phyloP scores from a whole-genome alignment of 2,113 vertebrate species.

The Pollachius pollachius region DNA sequence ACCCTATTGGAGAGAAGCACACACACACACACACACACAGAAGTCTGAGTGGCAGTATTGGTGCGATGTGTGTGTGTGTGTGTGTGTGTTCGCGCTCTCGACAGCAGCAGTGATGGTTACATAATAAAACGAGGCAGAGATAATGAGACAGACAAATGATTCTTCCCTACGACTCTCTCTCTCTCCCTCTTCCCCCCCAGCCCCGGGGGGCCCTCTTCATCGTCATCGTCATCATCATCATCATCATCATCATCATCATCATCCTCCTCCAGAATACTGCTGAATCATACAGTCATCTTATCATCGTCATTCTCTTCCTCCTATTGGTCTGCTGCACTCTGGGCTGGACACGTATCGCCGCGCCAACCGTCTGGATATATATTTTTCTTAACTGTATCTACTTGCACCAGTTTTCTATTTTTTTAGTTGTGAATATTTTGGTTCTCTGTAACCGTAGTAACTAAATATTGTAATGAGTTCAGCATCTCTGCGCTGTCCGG shows the following conservation, averaged over 20 bases:
- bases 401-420: no score
- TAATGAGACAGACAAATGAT: conserved; percentile 64
- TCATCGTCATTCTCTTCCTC: no score
- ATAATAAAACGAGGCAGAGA: conserved; percentile 62
- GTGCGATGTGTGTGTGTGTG: not conserved
- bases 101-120: conserved; percentile 37
- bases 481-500: no score
- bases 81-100: not conserved
- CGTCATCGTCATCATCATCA: conserved; percentile 50
- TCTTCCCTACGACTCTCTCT: conserved; percentile 17
- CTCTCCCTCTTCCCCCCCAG: conserved; percentile 13
- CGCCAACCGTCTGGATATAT: no score
- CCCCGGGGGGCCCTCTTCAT: conserved; percentile 32
- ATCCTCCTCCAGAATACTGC: conserved; percentile 43
- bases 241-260: conserved; percentile 2
- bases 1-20: conserved; percentile 8
- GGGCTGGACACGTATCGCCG: no score
- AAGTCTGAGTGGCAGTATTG: no score
- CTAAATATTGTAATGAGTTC: no score
- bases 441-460: no score
- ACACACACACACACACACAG: not conserved
- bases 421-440: no score
- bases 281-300: conserved; percentile 57
- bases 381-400: no score
- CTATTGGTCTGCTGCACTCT: no score